Evolutionary conservation across 2,113 vertebrate species (phyloP).

Genomic region (Corythoichthys intestinalis): DNA sequence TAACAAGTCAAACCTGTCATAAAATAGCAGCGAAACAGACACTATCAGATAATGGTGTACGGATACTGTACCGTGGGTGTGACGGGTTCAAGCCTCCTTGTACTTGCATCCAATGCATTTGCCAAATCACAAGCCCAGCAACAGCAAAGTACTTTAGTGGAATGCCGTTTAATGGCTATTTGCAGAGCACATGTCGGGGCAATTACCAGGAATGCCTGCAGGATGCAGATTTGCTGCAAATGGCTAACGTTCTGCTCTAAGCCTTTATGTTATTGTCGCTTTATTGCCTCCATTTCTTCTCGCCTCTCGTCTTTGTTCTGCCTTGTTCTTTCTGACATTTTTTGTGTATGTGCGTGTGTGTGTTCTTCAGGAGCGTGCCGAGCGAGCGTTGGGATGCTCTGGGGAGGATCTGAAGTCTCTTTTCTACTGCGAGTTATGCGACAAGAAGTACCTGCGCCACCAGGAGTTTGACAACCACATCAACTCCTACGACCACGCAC

Average conservation of each 20-base stretch:
- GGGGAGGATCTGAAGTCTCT: constrained; percentile 92
- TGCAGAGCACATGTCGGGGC: constrained; percentile 54
- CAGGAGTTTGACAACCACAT: constrained; percentile 99
- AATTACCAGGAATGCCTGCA: constrained; percentile 60
- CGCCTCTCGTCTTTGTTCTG: constrained; percentile 12
- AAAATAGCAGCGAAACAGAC: too few species aligned
- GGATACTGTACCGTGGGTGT: background rate
- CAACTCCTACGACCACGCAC: constrained; percentile 98
- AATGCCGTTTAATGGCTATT: constrained; percentile 58
- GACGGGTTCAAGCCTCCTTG: constrained; percentile 41
- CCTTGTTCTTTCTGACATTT: constrained; percentile 38
- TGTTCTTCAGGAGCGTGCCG: constrained; percentile 81
- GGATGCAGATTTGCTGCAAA: constrained; percentile 62
- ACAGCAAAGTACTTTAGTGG: constrained; percentile 53
- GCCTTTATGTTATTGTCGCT: constrained; percentile 27
- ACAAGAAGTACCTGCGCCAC: constrained; percentile 99
- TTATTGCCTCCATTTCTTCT: constrained; percentile 31
- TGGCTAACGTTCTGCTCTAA: constrained; percentile 52
- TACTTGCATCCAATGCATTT: constrained; percentile 35
- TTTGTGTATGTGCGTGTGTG: constrained; percentile 2
- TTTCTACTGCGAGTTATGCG: constrained; percentile 98
- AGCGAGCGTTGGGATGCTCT: constrained; percentile 85
- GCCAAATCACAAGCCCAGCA: constrained; percentile 47
- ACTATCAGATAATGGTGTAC: background rate
- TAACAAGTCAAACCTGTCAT: background rate